Conservation (phyloP, 2,888 invertebrate genomes). For the Drosophila birchii region DNA sequence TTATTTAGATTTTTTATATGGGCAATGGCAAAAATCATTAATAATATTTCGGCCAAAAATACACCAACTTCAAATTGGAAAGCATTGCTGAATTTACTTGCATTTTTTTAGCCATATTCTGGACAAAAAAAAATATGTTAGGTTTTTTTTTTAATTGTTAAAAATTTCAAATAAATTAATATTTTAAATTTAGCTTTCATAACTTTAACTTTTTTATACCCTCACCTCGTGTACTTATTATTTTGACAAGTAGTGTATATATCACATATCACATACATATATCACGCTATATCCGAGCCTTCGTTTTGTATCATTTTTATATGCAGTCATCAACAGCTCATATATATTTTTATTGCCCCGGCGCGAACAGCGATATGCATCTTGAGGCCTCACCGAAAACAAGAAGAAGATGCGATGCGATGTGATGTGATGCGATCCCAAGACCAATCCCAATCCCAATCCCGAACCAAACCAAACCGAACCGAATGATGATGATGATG, state of each 20-base stretch:
- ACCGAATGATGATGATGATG: slow-evolving; percentile 37
- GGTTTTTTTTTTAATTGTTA: no score
- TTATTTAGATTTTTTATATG: no score
- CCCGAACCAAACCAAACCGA: neutral
- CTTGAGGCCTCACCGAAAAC: slow-evolving; percentile 59
- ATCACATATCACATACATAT: slow-evolving; percentile 6
- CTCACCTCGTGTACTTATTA: no score
- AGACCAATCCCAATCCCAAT: slow-evolving; percentile 31
- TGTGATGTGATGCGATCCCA: slow-evolving; percentile 24
- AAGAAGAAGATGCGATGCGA: slow-evolving; percentile 40
- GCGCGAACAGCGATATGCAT: slow-evolving; percentile 70
- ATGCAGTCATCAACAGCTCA: slow-evolving; percentile 80
- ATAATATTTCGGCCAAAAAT: no score
- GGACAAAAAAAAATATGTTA: no score
- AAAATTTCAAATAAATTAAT: no score
- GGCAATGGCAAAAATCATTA: no score
- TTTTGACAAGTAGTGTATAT: neutral
- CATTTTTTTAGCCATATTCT: no score
- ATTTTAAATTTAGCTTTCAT: no score
- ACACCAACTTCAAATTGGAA: no score
- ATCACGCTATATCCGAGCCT: slow-evolving; percentile 13
- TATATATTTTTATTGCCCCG: slow-evolving; percentile 79
- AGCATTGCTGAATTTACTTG: no score
- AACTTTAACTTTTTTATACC: no score
- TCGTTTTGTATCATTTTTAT: slow-evolving; percentile 72